Evolutionary conservation across 1,140 invertebrate species (phyloP), one percentile per base, ranked within the genome.

Genomic region (Drosophila ananassae): DNA sequence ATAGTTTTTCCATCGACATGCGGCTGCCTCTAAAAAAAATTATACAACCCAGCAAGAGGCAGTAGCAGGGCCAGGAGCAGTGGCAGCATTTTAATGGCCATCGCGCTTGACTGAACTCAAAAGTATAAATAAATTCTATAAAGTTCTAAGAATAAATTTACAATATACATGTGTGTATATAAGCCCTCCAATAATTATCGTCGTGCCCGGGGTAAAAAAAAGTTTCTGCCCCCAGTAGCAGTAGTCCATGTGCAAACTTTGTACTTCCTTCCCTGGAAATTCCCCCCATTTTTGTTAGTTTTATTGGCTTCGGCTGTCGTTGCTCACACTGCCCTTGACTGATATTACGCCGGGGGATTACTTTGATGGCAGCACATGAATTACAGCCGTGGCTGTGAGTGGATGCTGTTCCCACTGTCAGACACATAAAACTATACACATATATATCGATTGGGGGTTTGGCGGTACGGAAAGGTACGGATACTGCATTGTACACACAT

Each of bases 341-440:
- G 59, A 71, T 75, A 75, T 75, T 75, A 75, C 67, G 73, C 71
- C 72, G 52, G 72, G 56, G 73, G 73, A 75, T 75, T 75, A 73
- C 73, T 74, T 75, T 75, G 71, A 73, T 75, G 72, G 61, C 72
- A 58, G 69, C 71, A 74, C 71, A 74, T 74, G 72, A 74, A 71
- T 71, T 71, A 71, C 64, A 71, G 66, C 51, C 67, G 55, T 28
- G 46, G 53, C 59, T 56, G 28, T 39, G 13, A 25, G 32, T 41
- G 58, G 57, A 46, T 22, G 22, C 52, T 69, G 60, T 46, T 51
- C 37, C 10, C 52, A 30, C 50, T 46, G 25, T 41, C 39, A 46
- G 25, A 24, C 53, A 58, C 55, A 74, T 73, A 74, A 64, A 74
- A 53, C 71, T 57, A 74, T 46, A 66, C 59, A 51, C 47, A 56